Percentiles rank a stretch among this genome's conserved stretches.
Evolutionary conservation across 2,113 vertebrate genomes (phyloP).

Genomic region (Ursus arctos): DNA sequence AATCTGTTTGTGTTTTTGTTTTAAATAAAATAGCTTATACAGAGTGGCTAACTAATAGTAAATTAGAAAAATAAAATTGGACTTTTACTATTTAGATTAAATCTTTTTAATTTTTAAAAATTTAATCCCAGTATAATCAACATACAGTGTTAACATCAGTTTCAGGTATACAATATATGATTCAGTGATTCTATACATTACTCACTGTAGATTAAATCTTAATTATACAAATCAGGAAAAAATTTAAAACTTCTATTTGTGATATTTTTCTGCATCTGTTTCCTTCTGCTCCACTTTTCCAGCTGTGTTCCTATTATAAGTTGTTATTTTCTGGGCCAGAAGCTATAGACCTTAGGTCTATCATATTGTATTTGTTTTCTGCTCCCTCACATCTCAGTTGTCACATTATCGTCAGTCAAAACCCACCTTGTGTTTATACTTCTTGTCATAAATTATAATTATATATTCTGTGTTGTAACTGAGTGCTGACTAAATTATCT

Average conservation of each 20-base stretch:
- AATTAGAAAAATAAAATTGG: neutral
- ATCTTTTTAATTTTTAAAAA: neutral
- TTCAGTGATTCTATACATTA: neutral
- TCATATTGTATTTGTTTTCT: neutral
- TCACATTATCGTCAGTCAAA: neutral
- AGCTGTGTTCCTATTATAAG: neutral
- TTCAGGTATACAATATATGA: neutral
- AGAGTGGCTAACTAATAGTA: neutral
- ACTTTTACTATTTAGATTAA: neutral
- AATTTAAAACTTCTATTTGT: neutral
- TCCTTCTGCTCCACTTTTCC: neutral
- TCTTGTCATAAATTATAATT: neutral
- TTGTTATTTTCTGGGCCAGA: neutral
- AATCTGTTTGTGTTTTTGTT: neutral
- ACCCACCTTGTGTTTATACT: neutral
- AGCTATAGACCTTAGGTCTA: too few species aligned
- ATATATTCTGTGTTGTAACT: neutral
- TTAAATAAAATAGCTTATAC: neutral
- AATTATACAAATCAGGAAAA: neutral
- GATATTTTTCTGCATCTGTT: neutral
- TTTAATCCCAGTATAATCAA: neutral
- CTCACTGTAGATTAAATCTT: neutral
- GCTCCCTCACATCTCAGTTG: neutral
- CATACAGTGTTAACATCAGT: neutral
- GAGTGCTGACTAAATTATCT: neutral